phyloP scores from a whole-genome alignment of 2,113 vertebrate genomes.

The Balaeniceps rex region DNA sequence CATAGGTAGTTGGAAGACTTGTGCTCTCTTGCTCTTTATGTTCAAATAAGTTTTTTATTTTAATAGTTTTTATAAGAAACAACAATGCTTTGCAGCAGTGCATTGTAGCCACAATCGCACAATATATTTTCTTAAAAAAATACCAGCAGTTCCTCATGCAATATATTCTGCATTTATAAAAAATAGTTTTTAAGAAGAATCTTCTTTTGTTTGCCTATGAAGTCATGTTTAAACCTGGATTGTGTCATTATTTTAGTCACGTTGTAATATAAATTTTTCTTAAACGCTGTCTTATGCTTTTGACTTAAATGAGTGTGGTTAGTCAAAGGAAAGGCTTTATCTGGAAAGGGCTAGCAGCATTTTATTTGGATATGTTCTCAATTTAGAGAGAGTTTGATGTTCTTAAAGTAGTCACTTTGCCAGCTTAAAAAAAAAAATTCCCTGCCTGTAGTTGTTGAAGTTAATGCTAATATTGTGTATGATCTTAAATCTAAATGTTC shows the following conservation, averaged over 20 bases:
- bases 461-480: slow-evolving; percentile 80
- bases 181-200: slow-evolving; percentile 87
- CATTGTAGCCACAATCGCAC: slow-evolving; percentile 86
- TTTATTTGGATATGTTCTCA: slow-evolving; percentile 74
- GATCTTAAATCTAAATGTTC: slow-evolving; percentile 79
- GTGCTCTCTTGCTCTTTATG: slow-evolving; percentile 61
- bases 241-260: slow-evolving; percentile 72
- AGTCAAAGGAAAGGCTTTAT: slow-evolving; percentile 68
- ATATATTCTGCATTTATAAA: slow-evolving; percentile 89
- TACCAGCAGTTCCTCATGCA: slow-evolving; percentile 88
- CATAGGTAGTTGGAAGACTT: slow-evolving; percentile 65
- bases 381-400: slow-evolving; percentile 72
- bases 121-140: slow-evolving; percentile 87
- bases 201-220: slow-evolving; percentile 75
- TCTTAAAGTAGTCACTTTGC: slow-evolving; percentile 74
- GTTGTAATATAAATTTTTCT: slow-evolving; percentile 68
- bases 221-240: slow-evolving; percentile 77
- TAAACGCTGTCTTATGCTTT: slow-evolving; percentile 74
- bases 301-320: slow-evolving; percentile 69
- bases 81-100: slow-evolving; percentile 79
- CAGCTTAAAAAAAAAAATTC: slow-evolving; percentile 65
- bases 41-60: slow-evolving; percentile 69
- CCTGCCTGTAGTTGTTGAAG: slow-evolving; percentile 78
- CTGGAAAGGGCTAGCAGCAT: slow-evolving; percentile 74
- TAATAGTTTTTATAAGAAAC: slow-evolving; percentile 67